Percentiles rank a stretch among this genome's conserved stretches.
Evolutionary conservation across 1,140 invertebrate species (phyloP).

Genomic region (Drosophila tani): DNA sequence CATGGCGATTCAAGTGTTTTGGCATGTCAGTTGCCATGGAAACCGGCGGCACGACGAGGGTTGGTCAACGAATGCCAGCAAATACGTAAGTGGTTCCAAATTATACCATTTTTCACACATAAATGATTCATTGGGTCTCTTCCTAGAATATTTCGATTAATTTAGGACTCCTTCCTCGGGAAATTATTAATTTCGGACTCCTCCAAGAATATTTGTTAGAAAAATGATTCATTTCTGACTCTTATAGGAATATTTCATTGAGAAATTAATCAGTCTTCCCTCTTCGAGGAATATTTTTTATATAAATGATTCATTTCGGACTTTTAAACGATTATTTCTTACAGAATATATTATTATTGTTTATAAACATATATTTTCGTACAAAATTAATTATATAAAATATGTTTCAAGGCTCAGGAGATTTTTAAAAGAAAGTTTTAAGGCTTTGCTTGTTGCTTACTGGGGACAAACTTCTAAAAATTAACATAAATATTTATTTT

Average conservation of each 20-base stretch:
- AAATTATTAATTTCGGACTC: neutral
- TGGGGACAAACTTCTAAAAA: no score
- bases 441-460: no score
- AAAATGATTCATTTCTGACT: neutral
- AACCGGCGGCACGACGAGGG: conserved; percentile 18
- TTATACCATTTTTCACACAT: neutral
- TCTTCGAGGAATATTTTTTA: neutral
- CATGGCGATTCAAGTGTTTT: conserved; percentile 36
- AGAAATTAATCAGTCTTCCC: neutral
- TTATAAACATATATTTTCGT: no score
- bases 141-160: neutral
- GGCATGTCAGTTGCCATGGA: conserved; percentile 37
- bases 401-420: no score
- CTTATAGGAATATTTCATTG: neutral
- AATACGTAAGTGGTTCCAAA: conserved; percentile 12
- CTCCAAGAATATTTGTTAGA: neutral
- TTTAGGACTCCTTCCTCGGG: no score
- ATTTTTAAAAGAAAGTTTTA: no score
- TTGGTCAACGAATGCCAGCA: neutral
- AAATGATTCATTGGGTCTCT: neutral
- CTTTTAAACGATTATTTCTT: neutral
- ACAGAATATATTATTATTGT: neutral
- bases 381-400: no score
- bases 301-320: neutral
- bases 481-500: neutral